phyloP scores from a whole-genome alignment of 2,888 invertebrate species.

The Agelastica alni region DNA sequence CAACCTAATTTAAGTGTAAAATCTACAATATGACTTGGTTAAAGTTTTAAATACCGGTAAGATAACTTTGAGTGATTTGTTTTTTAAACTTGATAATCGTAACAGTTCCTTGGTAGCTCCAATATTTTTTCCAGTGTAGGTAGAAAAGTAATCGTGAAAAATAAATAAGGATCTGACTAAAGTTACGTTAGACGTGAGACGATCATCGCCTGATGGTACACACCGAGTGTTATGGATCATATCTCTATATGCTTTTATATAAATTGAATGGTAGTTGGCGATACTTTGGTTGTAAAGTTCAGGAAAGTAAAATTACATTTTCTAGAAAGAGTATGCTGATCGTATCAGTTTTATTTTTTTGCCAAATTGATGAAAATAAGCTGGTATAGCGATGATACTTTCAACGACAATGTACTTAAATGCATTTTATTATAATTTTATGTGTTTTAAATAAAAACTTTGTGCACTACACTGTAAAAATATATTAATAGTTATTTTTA shows the following conservation, averaged over 20 bases:
- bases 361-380: not conserved
- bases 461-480: too few relatives aligned
- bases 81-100: too few relatives aligned
- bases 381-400: too few relatives aligned
- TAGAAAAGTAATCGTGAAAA: not conserved
- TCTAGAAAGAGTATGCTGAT: not conserved
- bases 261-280: constrained; percentile 11
- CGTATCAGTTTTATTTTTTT: not conserved
- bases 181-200: not conserved
- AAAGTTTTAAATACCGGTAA: too few relatives aligned
- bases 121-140: not conserved
- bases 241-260: constrained; percentile 17
- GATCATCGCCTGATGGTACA: constrained; percentile 15
- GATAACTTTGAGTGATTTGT: too few relatives aligned
- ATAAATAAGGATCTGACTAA: not conserved
- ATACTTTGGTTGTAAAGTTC: not conserved
- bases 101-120: too few relatives aligned
- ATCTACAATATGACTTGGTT: too few relatives aligned
- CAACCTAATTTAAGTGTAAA: too few relatives aligned
- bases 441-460: too few relatives aligned
- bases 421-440: too few relatives aligned
- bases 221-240: constrained; percentile 20
- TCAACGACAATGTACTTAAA: too few relatives aligned
- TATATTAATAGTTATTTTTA: too few relatives aligned
- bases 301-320: not conserved